Conservation (phyloP, 2,888 invertebrate species). For the Stenodema calcarata region DNA sequence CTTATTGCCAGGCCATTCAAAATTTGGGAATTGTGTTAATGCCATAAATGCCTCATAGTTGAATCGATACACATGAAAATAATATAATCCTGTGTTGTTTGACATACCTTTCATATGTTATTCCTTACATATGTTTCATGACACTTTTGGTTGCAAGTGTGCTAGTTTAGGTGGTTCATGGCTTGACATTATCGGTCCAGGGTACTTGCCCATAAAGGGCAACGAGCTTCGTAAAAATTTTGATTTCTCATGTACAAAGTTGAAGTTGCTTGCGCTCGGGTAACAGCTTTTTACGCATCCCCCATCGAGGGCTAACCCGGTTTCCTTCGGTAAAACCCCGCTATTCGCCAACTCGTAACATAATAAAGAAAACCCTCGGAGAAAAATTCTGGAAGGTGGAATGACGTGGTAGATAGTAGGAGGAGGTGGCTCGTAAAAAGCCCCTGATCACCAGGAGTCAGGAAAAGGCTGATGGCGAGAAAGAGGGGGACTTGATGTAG, state of each 20-base stretch:
- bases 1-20: too few relatives aligned
- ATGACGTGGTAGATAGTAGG: neutral
- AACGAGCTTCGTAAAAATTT: neutral
- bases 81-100: too few relatives aligned
- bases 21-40: too few relatives aligned
- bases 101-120: too few relatives aligned
- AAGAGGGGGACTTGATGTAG: neutral
- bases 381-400: neutral
- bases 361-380: neutral
- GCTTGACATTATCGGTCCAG: too few relatives aligned
- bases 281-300: neutral
- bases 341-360: neutral
- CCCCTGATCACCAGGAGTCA: neutral
- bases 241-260: neutral
- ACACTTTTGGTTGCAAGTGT: too few relatives aligned
- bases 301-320: neutral
- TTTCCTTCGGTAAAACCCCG: neutral
- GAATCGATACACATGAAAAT: too few relatives aligned
- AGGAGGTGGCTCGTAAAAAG: neutral
- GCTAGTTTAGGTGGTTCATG: too few relatives aligned
- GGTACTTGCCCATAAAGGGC: neutral
- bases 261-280: neutral
- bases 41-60: too few relatives aligned
- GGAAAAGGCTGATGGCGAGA: neutral
- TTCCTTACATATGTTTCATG: too few relatives aligned